Percentiles rank a stretch among this genome's conserved stretches.
Evolutionary conservation across 2,113 vertebrate genomes (phyloP).

Genomic region (Paralichthys olivaceus): DNA sequence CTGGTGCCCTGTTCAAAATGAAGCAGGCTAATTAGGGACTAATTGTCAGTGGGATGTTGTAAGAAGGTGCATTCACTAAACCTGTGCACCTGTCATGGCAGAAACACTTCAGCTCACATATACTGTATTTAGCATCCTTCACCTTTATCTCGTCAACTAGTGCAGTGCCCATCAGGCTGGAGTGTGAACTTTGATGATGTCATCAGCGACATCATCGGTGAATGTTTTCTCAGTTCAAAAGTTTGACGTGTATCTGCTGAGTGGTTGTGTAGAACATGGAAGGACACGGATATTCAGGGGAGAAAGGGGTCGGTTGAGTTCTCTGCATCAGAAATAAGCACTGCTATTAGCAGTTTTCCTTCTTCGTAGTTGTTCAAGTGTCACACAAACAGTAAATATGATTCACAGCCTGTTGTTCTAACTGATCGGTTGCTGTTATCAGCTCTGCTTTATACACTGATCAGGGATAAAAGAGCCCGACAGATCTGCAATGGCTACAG

Average conservation of each 20-base stretch:
- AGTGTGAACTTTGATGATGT: too few species aligned
- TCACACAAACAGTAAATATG: not conserved
- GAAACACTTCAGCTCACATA: not conserved
- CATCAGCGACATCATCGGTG: too few species aligned
- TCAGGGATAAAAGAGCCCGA: not conserved
- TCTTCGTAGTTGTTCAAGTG: not conserved
- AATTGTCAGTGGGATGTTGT: not conserved
- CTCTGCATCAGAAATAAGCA: not conserved
- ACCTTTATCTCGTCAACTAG: not conserved
- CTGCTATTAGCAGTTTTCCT: not conserved
- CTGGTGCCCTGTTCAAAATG: not conserved
- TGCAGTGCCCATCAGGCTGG: not conserved
- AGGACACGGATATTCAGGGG: too few species aligned
- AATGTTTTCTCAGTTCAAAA: not conserved
- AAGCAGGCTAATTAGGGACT: not conserved
- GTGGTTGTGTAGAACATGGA: too few species aligned
- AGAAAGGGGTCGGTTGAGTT: not conserved
- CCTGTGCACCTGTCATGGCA: not conserved
- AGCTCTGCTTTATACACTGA: not conserved
- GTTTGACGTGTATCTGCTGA: not conserved
- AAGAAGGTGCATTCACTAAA: not conserved
- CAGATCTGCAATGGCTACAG: not conserved
- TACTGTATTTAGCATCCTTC: not conserved
- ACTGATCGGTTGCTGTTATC: not conserved
- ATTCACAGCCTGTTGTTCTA: not conserved